phyloP scores from a whole-genome alignment of 2,797 vertebrate species.

The Hyperoplus lanceolatus region DNA sequence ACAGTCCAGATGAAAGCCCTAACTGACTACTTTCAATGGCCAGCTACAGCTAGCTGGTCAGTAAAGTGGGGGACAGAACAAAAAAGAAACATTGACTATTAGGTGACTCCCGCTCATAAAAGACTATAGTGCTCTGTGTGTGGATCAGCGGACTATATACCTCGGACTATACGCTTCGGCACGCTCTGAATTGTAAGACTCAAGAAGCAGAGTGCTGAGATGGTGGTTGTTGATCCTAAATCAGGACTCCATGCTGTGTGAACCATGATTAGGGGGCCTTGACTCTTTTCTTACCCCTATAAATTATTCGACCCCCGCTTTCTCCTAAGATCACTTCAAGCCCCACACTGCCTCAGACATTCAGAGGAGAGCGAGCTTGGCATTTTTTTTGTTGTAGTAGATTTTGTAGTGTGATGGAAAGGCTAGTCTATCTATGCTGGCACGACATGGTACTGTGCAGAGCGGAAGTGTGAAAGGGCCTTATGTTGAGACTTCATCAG shows the following conservation, averaged over 20 bases:
- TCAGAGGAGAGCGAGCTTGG: constrained; percentile 30
- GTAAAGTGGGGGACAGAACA: constrained; percentile 1
- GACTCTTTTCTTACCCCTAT: constrained; percentile 63
- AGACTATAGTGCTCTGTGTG: constrained; percentile 31
- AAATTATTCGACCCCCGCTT: constrained; percentile 60
- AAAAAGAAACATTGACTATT: constrained; percentile 4
- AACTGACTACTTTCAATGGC: background rate
- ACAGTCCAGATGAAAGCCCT: constrained; percentile 5
- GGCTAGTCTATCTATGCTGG: constrained; percentile 48
- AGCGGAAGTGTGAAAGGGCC: constrained; percentile 42
- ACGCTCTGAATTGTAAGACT: constrained; percentile 32
- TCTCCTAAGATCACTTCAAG: constrained; percentile 50
- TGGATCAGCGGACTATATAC: constrained; percentile 37
- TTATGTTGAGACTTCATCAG: constrained; percentile 52
- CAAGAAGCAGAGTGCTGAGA: constrained; percentile 58
- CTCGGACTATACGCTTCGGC: constrained; percentile 31
- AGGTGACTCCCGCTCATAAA: constrained; percentile 14
- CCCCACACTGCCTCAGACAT: constrained; percentile 40
- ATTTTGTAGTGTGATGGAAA: constrained; percentile 65
- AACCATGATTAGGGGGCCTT: constrained; percentile 64
- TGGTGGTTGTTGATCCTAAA: constrained; percentile 60
- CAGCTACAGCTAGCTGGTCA: constrained; percentile 13
- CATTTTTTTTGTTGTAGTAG: constrained; percentile 15
- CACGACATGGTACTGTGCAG: constrained; percentile 39
- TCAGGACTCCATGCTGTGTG: constrained; percentile 60